Evolutionary conservation across 1,140 invertebrate genomes (phyloP).

Genomic region (Rhynchophorus ferrugineus): DNA sequence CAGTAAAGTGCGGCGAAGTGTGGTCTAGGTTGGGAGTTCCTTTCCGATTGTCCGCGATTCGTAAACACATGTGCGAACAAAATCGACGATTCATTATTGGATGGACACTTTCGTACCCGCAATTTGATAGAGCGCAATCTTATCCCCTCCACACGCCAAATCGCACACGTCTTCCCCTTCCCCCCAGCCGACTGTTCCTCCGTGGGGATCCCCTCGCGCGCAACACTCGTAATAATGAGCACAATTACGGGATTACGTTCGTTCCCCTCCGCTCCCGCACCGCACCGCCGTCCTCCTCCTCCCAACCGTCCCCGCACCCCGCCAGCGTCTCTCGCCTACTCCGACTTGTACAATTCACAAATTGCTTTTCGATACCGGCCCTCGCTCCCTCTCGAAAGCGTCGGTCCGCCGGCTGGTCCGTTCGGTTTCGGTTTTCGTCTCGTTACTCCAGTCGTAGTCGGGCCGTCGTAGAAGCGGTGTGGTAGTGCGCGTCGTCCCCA

Average conservation of each 20-base stretch:
- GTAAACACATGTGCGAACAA: too few relatives aligned
- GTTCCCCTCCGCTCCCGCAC: background rate
- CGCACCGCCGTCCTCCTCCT: too few relatives aligned
- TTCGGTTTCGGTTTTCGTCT: slow-evolving; percentile 2
- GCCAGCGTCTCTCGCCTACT: slow-evolving; percentile 23
- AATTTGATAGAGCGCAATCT: too few relatives aligned
- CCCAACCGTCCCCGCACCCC: background rate
- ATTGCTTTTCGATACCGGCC: slow-evolving; percentile 38
- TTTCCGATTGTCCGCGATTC: too few relatives aligned
- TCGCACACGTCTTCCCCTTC: background rate
- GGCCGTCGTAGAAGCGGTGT: slow-evolving; percentile 5
- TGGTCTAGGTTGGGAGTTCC: too few relatives aligned
- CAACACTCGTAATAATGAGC: background rate
- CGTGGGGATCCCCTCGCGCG: background rate
- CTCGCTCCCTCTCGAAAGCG: slow-evolving; percentile 1
- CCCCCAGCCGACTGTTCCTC: background rate
- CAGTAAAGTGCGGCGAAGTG: too few relatives aligned
- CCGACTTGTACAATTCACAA: slow-evolving; percentile 37
- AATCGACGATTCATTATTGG: too few relatives aligned
- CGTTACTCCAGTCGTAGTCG: background rate
- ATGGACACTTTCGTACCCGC: too few relatives aligned
- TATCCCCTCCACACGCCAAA: background rate
- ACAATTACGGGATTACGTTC: background rate
- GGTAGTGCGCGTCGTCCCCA: background rate
- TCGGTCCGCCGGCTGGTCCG: slow-evolving; percentile 2